A percentile compares a stretch with the other conserved stretches of the same genome.
phyloP scores from a whole-genome alignment of 2,113 vertebrate genomes.

The Gobius niger region DNA sequence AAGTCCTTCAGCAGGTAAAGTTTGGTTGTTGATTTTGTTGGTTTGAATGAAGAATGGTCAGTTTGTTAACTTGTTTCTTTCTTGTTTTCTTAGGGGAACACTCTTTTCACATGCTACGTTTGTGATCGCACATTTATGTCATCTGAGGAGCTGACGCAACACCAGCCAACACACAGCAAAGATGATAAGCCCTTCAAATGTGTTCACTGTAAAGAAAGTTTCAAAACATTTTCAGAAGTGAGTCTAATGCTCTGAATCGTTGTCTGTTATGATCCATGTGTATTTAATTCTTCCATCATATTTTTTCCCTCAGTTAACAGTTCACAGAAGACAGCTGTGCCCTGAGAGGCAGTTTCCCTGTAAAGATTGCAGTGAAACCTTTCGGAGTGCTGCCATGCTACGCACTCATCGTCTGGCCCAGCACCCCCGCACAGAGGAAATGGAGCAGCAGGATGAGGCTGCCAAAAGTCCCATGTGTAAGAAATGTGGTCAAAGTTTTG shows the following conservation, averaged over 20 bases:
- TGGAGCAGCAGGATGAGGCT: slow-evolving; percentile 65
- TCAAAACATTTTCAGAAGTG: slow-evolving; percentile 80
- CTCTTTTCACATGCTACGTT: slow-evolving; percentile 82
- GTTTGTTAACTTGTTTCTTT: background rate
- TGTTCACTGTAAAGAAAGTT: slow-evolving; percentile 77
- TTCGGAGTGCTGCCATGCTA: slow-evolving; percentile 73
- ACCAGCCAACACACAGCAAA: slow-evolving; percentile 82
- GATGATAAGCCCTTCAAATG: slow-evolving; percentile 84
- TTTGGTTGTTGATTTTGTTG: background rate
- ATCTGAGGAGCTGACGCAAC: slow-evolving; percentile 78
- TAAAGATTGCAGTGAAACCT: slow-evolving; percentile 77
- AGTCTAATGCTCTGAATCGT: slow-evolving; percentile 1
- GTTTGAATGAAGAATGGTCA: background rate
- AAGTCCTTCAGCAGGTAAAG: slow-evolving; percentile 79
- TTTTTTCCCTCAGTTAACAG: slow-evolving; percentile 60
- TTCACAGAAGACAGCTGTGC: slow-evolving; percentile 78
- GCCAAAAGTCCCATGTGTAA: slow-evolving; percentile 74
- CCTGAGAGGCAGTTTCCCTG: slow-evolving; percentile 76
- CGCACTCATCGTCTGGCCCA: slow-evolving; percentile 75
- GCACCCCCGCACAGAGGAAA: slow-evolving; percentile 68
- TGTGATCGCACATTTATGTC: slow-evolving; percentile 78
- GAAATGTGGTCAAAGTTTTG: slow-evolving; percentile 75
- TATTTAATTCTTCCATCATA: background rate
- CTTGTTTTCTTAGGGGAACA: slow-evolving; percentile 71
- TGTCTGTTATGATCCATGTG: background rate